Conservation (phyloP, 2,113 vertebrate genomes). For the Pipra filicauda region DNA sequence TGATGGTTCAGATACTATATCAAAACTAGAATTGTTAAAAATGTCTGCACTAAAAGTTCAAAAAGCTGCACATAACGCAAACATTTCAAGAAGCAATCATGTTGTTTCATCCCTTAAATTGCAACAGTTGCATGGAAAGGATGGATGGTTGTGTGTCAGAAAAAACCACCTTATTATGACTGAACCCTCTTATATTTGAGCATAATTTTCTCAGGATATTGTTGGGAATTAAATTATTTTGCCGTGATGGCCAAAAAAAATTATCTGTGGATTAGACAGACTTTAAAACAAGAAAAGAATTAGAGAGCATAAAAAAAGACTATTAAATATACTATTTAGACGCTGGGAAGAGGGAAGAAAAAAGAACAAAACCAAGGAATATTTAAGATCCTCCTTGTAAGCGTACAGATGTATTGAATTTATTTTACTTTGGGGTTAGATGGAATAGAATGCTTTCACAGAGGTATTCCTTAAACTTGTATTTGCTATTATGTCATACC, state of each 20-base stretch:
- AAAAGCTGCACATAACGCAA: not conserved
- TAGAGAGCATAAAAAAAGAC: not conserved
- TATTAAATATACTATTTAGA: not conserved
- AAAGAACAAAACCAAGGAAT: not conserved
- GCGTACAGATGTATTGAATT: not conserved
- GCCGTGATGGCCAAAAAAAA: not conserved
- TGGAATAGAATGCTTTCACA: not conserved
- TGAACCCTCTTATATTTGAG: slow-evolving; percentile 45
- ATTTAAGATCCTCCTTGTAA: not conserved
- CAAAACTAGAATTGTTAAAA: not conserved
- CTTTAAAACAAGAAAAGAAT: not conserved
- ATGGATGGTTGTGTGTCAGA: slow-evolving; percentile 54
- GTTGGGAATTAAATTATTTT: slow-evolving; percentile 40
- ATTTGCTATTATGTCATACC: not conserved
- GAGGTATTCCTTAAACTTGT: not conserved
- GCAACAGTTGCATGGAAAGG: slow-evolving; percentile 59
- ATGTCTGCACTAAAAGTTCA: not conserved
- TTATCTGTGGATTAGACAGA: not conserved
- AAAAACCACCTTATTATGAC: slow-evolving; percentile 27
- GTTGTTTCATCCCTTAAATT: slow-evolving; percentile 47
- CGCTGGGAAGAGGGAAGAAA: not conserved
- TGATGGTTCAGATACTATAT: not conserved
- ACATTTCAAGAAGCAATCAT: slow-evolving; percentile 57
- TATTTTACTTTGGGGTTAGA: not conserved
- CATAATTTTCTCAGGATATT: slow-evolving; percentile 31